Evolutionary conservation across 2,797 vertebrate genomes (phyloP), one percentile per base, ranked within the genome.

Genomic region (Micropoecilia bifurca): DNA sequence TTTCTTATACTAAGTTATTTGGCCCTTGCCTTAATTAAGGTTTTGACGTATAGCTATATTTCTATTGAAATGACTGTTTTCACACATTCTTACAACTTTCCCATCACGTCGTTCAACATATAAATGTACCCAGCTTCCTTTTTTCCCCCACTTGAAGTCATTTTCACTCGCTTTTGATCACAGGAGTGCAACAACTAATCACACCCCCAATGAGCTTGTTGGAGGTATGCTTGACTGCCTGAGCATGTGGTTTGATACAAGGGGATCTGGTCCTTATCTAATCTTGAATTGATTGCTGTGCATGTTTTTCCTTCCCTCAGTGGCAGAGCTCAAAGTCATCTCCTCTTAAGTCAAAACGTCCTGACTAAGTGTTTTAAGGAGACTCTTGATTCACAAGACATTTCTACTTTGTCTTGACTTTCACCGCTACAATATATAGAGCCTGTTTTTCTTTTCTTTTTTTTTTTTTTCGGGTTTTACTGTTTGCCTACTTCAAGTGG

Each of bases 81-180:
- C 78, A 75, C 4, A 72, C 76, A 87, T 46, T 80, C 83, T 77
- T 80, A 85, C 73, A 47, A 39, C 78, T 50, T 82, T 82, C 76
- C 73, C 1, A 13, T 22, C 57, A 47, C 69, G 59, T 78, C 66
- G 20, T 43, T 6, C 39, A 69, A 9, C 18, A 69, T 13, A 50
- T 20, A n/a, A 10, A n/a, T n/a, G 2, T 36, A 25, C 39, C 57
- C 66, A 83, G 33, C 75, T 47, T 73, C 55, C 73, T 73, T 55
- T 73, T 36, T 71, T 36, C 66, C 36, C 36, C 36, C 61, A 43
- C 69, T 53, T 36, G 46, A 79, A 77, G 83, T 47, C 68, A 69
- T 76, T 80, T n/a, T 74, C 66, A 41, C 30, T 55, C 8, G 33
- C 46, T 57, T 78, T 79, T 74, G 77, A 72, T 88, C 41, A 57